Percentiles rank a stretch among this genome's conserved stretches.
Evolutionary conservation across 2,113 vertebrate species (phyloP).

Genomic region (Alethe diademata): DNA sequence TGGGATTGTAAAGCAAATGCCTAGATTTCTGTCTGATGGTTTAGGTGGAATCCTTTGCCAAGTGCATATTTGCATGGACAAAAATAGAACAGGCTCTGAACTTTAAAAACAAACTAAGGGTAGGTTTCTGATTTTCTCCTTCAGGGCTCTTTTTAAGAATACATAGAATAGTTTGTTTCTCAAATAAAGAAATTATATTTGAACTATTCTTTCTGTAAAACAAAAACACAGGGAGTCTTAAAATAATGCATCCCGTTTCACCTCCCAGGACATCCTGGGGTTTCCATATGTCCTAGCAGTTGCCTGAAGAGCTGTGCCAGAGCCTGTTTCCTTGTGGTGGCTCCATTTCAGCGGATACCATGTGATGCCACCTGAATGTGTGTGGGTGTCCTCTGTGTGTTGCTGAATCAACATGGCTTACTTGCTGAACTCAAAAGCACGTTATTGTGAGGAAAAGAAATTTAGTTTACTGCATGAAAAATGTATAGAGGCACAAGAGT

Average conservation of each 20-base stretch:
- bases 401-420: neutral
- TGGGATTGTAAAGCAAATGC: neutral
- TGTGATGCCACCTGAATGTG: neutral
- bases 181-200: neutral
- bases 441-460: neutral
- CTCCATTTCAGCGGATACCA: neutral
- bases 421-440: neutral
- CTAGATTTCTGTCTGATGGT: neutral
- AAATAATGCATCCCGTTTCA: neutral
- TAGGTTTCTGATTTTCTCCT: neutral
- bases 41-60: slow-evolving; percentile 8
- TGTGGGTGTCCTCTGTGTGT: neutral
- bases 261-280: neutral
- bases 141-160: neutral
- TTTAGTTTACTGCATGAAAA: neutral
- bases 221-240: neutral
- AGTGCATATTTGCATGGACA: neutral
- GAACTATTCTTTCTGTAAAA: neutral
- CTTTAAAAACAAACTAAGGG: neutral
- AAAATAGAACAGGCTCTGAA: slow-evolving; percentile 2
- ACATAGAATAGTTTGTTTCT: neutral
- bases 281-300: neutral
- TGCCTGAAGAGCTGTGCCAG: neutral
- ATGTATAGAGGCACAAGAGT: neutral
- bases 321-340: neutral